These are phyloP conservation scores for Semicossyphus pulcher DNA, from an alignment of 2,113 vertebrate species.

Conservation along the genomic window DNA sequence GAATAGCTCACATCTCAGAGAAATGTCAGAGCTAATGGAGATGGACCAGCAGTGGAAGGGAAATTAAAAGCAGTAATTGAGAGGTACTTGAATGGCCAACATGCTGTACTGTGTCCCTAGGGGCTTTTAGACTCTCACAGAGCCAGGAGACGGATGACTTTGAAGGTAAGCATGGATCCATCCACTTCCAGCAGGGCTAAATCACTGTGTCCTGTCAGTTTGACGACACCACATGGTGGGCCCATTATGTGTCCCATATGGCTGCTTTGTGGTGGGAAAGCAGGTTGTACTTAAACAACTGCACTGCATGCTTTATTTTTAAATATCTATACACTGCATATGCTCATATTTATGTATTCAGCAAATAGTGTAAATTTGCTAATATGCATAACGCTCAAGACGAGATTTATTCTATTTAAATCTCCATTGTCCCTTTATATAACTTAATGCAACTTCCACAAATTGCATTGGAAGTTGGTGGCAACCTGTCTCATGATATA, in stretches of 20 bases:
- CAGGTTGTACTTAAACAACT: constrained; percentile 32
- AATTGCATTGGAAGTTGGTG: too few species aligned
- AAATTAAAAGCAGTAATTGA: constrained; percentile 74
- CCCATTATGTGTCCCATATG: constrained; percentile 73
- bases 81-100: constrained; percentile 66
- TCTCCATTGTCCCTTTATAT: too few species aligned
- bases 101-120: constrained; percentile 60
- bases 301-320: constrained; percentile 8
- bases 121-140: constrained; percentile 59
- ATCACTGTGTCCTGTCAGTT: constrained; percentile 72
- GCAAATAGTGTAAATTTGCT: background rate
- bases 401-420: background rate
- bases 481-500: too few species aligned
- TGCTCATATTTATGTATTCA: constrained; percentile 1
- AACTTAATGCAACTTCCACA: too few species aligned
- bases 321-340: constrained; percentile 22
- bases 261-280: constrained; percentile 45
- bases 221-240: constrained; percentile 61
- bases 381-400: background rate
- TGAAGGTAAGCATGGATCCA: constrained; percentile 67
- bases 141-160: constrained; percentile 63
- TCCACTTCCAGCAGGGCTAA: constrained; percentile 63
- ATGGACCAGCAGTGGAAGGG: constrained; percentile 48
- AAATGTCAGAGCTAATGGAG: constrained; percentile 70
- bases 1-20: constrained; percentile 38